Conservation (phyloP, 92 coral and sea anemone genomes). For the Isaurus tuberculatus region DNA sequence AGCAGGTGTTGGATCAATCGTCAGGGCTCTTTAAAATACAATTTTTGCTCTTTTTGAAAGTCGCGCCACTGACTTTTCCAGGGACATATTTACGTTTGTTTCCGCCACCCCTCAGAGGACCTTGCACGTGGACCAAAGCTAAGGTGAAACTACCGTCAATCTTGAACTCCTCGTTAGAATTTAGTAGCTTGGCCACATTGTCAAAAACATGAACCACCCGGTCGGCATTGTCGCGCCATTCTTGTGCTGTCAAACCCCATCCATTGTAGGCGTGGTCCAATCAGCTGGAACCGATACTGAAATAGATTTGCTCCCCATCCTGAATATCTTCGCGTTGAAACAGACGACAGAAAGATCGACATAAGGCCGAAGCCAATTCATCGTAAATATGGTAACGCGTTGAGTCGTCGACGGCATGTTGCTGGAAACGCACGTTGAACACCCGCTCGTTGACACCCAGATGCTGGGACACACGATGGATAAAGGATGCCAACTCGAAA, state of each 20-base stretch:
- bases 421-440: not conserved
- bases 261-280: not conserved
- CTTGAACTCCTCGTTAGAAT: not conserved
- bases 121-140: not conserved
- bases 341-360: not conserved
- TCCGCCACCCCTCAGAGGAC: not conserved
- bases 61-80: constrained; percentile 7
- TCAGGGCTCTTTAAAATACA: not conserved
- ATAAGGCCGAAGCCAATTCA: not conserved
- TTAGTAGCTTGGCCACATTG: too few species aligned
- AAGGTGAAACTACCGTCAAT: too few species aligned
- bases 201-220: not conserved
- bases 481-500: not conserved
- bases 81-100: not conserved
- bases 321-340: not conserved
- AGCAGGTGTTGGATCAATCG: not conserved
- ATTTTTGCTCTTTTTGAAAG: constrained; percentile 4
- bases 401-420: not conserved
- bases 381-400: not conserved
- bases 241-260: not conserved
- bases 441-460: not conserved
- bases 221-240: not conserved
- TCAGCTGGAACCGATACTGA: not conserved
- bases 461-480: not conserved
- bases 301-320: not conserved